Percentiles rank a stretch among this genome's conserved stretches.
phyloP scores from a whole-genome alignment of 2,888 invertebrate genomes.

The Chrysina gloriosa region DNA sequence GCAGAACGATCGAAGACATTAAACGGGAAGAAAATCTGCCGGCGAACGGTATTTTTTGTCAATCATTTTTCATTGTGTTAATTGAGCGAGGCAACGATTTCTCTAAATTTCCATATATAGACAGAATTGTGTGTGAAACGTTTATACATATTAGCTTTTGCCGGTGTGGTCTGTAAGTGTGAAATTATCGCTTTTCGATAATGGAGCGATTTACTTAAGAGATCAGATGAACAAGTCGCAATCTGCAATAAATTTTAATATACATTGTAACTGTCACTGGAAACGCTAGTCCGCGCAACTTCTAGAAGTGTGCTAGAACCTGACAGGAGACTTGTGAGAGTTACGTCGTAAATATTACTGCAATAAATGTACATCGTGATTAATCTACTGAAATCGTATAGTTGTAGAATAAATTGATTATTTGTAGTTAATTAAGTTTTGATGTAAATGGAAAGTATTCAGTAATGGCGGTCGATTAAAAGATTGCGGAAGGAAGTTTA shows the following conservation, averaged over 20 bases:
- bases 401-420: too few species aligned
- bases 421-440: too few species aligned
- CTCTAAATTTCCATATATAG: slow-evolving; percentile 33
- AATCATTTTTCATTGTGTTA: slow-evolving; percentile 32
- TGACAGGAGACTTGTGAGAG: background rate
- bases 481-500: too few species aligned
- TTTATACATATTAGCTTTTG: background rate
- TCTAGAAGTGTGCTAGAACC: background rate
- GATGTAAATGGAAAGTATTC: too few species aligned
- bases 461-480: too few species aligned
- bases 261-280: background rate
- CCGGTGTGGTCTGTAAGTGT: background rate
- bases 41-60: slow-evolving; percentile 20
- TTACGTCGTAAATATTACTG: slow-evolving; percentile 2
- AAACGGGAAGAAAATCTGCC: slow-evolving; percentile 12
- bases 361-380: too few species aligned
- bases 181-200: slow-evolving; percentile 9
- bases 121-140: slow-evolving; percentile 11
- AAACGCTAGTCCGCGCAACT: slow-evolving; percentile 6
- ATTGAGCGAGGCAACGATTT: slow-evolving; percentile 26
- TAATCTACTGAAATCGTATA: too few species aligned
- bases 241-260: slow-evolving; percentile 9
- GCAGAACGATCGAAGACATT: slow-evolving; percentile 9
- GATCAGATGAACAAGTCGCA: slow-evolving; percentile 15
- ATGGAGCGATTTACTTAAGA: slow-evolving; percentile 5